phyloP scores from a whole-genome alignment of 2,888 invertebrate genomes.

The Neuroscelio doddi region DNA sequence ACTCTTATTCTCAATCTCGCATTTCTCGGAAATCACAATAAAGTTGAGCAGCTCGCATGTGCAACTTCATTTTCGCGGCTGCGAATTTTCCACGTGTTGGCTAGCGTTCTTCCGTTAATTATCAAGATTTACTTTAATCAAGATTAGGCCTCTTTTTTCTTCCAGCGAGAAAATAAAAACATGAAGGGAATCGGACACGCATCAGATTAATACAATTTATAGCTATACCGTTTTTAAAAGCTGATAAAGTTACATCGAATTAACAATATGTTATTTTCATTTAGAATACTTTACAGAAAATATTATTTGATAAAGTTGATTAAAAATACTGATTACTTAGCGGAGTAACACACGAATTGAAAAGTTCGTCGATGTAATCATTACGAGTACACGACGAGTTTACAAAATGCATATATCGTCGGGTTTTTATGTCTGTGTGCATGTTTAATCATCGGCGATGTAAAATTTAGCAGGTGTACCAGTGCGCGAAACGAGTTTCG shows the following conservation, averaged over 20 bases:
- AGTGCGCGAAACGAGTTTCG: slow-evolving; percentile 2
- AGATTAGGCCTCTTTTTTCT: too few relatives aligned
- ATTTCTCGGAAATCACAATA: slow-evolving; percentile 36
- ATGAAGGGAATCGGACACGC: too few relatives aligned
- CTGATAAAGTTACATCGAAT: too few relatives aligned
- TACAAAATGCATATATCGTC: slow-evolving; percentile 5
- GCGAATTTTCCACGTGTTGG: slow-evolving; percentile 36
- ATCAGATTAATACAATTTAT: too few relatives aligned
- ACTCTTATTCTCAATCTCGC: slow-evolving; percentile 8
- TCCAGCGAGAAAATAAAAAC: too few relatives aligned
- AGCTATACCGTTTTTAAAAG: too few relatives aligned
- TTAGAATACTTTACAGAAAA: too few relatives aligned
- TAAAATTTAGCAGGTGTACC: slow-evolving; percentile 9
- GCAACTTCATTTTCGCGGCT: slow-evolving; percentile 44
- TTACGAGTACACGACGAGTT: slow-evolving; percentile 2
- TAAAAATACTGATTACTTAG: too few relatives aligned
- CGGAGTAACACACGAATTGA: slow-evolving; percentile 1
- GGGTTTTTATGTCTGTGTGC: not conserved
- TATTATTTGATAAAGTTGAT: too few relatives aligned
- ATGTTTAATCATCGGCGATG: slow-evolving; percentile 6
- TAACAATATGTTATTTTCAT: too few relatives aligned
- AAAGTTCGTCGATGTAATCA: slow-evolving; percentile 5
- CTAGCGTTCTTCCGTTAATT: slow-evolving; percentile 23
- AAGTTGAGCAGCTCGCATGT: slow-evolving; percentile 33
- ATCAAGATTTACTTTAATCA: slow-evolving; percentile 17